These are phyloP conservation scores for Ormia ochracea DNA, from an alignment of 2,888 invertebrate genomes.

Conservation along the genomic window DNA sequence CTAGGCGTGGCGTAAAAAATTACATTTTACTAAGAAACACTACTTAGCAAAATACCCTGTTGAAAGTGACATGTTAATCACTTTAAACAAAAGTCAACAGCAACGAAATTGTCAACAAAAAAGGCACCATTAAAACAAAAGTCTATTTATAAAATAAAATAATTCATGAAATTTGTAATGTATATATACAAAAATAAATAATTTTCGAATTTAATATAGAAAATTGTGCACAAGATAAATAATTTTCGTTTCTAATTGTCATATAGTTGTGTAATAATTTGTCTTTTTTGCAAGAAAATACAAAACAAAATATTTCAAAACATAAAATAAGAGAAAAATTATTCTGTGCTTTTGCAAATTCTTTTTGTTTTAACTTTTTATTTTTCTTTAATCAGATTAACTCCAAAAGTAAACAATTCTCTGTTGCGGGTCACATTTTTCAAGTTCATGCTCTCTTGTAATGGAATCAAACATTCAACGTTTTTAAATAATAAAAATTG, in stretches of 20 bases:
- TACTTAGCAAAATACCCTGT: slow-evolving; percentile 1
- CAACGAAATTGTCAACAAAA: slow-evolving; percentile 19
- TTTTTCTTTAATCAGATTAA: too few species aligned
- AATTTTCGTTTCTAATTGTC: slow-evolving; percentile 7
- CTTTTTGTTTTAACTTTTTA: background rate
- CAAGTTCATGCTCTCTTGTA: too few species aligned
- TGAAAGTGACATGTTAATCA: slow-evolving; percentile 28
- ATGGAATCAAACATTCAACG: too few species aligned
- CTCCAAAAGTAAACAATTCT: too few species aligned
- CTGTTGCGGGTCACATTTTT: too few species aligned
- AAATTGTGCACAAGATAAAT: slow-evolving; percentile 15
- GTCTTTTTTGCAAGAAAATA: background rate
- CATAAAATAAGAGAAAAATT: background rate
- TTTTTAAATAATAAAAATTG: too few species aligned
- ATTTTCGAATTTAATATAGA: slow-evolving; percentile 1
- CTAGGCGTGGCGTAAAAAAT: too few species aligned
- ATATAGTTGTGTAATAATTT: slow-evolving; percentile 28
- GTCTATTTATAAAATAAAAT: slow-evolving; percentile 4
- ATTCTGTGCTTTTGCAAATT: background rate
- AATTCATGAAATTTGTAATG: background rate
- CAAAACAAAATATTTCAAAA: background rate
- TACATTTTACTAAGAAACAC: background rate
- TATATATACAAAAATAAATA: background rate
- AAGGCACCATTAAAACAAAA: background rate
- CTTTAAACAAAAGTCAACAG: slow-evolving; percentile 12